Evolutionary conservation across 2,797 vertebrate genomes (phyloP).

Genomic region (Typhlichthys eigenmanni): DNA sequence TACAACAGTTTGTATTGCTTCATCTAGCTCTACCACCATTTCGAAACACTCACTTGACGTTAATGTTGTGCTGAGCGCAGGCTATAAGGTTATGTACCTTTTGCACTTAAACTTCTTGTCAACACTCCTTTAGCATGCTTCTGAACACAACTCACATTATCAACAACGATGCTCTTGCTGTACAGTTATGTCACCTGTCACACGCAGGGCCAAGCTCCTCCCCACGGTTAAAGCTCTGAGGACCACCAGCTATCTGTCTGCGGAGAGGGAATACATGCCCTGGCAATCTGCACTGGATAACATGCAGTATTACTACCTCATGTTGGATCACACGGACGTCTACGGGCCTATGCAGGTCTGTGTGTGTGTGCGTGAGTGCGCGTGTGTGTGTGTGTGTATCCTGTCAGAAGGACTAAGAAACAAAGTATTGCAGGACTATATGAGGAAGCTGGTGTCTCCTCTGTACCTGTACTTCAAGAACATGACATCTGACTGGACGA

Average conservation of each 20-base stretch:
- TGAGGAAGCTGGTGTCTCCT: slow-evolving; percentile 77
- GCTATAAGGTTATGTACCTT: too few species aligned
- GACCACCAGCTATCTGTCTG: slow-evolving; percentile 79
- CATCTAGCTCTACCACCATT: too few species aligned
- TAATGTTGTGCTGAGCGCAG: too few species aligned
- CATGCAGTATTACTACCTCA: slow-evolving; percentile 82
- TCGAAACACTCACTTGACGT: too few species aligned
- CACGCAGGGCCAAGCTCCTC: slow-evolving; percentile 52
- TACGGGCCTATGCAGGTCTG: slow-evolving; percentile 82
- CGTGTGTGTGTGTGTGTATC: not conserved
- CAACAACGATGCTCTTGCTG: not conserved
- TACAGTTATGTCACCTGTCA: not conserved
- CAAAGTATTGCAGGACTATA: slow-evolving; percentile 70
- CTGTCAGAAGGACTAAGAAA: not conserved
- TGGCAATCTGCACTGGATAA: slow-evolving; percentile 84
- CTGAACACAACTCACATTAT: too few species aligned
- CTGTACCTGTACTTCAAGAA: slow-evolving; percentile 74
- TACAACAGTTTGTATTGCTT: too few species aligned
- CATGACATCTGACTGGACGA: slow-evolving; percentile 58
- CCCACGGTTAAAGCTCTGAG: slow-evolving; percentile 74
- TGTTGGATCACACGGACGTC: slow-evolving; percentile 86
- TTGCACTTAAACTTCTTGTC: too few species aligned
- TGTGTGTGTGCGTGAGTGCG: not conserved
- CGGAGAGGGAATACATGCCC: slow-evolving; percentile 81
- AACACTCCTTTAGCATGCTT: too few species aligned